Evolutionary conservation across 2,888 invertebrate species (phyloP).

Genomic region (Nemotelus pantherinus): DNA sequence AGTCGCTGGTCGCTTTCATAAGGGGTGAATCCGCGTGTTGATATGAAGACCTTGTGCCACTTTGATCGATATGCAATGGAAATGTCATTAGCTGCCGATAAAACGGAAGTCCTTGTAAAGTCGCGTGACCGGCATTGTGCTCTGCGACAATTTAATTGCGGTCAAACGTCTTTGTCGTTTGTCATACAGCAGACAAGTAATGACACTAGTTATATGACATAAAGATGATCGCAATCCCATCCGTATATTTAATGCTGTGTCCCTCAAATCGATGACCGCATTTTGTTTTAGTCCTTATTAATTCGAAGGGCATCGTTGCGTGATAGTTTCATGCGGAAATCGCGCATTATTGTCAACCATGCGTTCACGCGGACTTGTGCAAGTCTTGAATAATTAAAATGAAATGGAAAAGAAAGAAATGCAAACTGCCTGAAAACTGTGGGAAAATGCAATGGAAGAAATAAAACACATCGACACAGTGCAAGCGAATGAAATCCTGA

Average conservation of each 20-base stretch:
- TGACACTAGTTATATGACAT: not conserved
- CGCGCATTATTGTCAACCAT: not conserved
- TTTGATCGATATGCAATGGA: constrained; percentile 29
- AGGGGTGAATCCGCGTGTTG: constrained; percentile 3
- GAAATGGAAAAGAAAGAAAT: not conserved
- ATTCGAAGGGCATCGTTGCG: not conserved
- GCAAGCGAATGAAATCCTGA: not conserved
- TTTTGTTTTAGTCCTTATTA: constrained; percentile 20
- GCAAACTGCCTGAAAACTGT: not conserved
- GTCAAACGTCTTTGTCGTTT: constrained; percentile 26
- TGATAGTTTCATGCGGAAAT: constrained; percentile 3
- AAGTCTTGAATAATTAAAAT: constrained; percentile 7
- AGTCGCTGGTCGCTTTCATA: too few species aligned
- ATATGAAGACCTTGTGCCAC: not conserved
- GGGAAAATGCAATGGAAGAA: constrained; percentile 1
- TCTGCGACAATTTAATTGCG: constrained; percentile 47
- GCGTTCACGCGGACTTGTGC: not conserved
- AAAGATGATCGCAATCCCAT: constrained; percentile 27
- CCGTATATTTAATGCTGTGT: not conserved
- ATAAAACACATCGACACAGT: not conserved
- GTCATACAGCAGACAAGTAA: constrained; percentile 23
- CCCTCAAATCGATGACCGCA: not conserved
- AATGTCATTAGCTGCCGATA: constrained; percentile 46
- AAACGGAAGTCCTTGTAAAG: constrained; percentile 44
- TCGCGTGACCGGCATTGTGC: constrained; percentile 50